phyloP scores from a whole-genome alignment of 1,140 invertebrate genomes.

The Homalodisca vitripennis region DNA sequence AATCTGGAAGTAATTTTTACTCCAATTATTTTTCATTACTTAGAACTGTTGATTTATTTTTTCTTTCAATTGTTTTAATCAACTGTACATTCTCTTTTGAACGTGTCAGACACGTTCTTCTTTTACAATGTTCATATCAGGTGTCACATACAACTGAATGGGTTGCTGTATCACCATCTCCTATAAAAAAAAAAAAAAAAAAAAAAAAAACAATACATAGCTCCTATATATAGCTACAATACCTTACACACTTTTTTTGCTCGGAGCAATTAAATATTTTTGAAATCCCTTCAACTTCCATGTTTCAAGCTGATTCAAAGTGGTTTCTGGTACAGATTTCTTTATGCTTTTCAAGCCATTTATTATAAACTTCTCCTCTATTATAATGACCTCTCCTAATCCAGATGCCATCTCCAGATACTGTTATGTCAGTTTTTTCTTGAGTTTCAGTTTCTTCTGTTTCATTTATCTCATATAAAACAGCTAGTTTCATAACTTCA shows the following conservation, averaged over 20 bases:
- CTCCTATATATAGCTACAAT: conserved; percentile 35
- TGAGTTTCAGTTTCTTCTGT: conserved; percentile 31
- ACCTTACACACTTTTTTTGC: conserved; percentile 30
- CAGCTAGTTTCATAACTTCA: background rate
- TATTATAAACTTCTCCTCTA: conserved; percentile 29
- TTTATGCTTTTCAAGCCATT: conserved; percentile 32
- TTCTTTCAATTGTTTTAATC: conserved; percentile 34
- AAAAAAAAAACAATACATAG: conserved; percentile 28
- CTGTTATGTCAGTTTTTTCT: conserved; percentile 28
- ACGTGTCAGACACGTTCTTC: conserved; percentile 36
- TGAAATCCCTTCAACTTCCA: conserved; percentile 11
- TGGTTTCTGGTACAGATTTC: conserved; percentile 31
- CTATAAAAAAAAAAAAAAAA: conserved; percentile 35
- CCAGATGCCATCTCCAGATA: conserved; percentile 39
- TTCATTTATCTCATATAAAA: conserved; percentile 7
- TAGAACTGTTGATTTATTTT: conserved; percentile 27
- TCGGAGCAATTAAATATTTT: conserved; percentile 10
- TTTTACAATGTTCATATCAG: conserved; percentile 31
- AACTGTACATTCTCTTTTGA: conserved; percentile 34
- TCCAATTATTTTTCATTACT: conserved; percentile 34
- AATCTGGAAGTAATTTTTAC: too few relatives aligned
- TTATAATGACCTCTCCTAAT: conserved; percentile 35
- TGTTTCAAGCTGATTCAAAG: conserved; percentile 33
- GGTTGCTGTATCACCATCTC: conserved; percentile 41
- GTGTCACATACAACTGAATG: conserved; percentile 33